These are phyloP conservation scores for Heliconius congener DNA, from an alignment of 1,140 invertebrate species.

Conservation along the genomic window DNA sequence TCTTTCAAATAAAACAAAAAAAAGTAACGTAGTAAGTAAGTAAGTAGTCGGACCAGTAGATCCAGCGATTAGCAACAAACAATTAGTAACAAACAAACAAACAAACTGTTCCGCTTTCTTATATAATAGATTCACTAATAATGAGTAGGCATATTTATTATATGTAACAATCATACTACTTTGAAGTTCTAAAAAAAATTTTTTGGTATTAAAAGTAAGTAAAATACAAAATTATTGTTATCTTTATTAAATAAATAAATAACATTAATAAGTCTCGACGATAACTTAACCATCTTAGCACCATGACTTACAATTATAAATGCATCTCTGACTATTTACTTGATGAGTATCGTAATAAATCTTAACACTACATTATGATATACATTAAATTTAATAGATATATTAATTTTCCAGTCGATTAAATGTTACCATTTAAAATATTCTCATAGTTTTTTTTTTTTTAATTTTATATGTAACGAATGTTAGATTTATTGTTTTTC, in stretches of 20 bases:
- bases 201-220: not conserved
- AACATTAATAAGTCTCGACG: not conserved
- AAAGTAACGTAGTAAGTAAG: too few species aligned
- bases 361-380: not conserved
- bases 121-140: too few species aligned
- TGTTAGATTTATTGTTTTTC: slow-evolving; percentile 44
- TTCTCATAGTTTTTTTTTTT: not conserved
- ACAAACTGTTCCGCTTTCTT: too few species aligned
- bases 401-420: slow-evolving; percentile 9
- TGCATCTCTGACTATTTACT: slow-evolving; percentile 70
- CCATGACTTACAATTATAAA: slow-evolving; percentile 69
- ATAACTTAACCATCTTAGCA: slow-evolving; percentile 54
- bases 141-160: too few species aligned
- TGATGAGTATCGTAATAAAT: slow-evolving; percentile 59
- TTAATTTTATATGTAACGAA: too few species aligned
- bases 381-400: not conserved
- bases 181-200: too few species aligned
- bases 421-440: not conserved
- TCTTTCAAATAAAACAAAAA: too few species aligned
- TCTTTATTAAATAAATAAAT: not conserved
- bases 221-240: not conserved
- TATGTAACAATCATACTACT: too few species aligned
- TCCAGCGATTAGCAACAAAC: too few species aligned
- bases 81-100: too few species aligned
- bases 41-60: too few species aligned